Base-by-base conservation (phyloP, 2,888 invertebrate species). In the Acheta domesticus region DNA sequence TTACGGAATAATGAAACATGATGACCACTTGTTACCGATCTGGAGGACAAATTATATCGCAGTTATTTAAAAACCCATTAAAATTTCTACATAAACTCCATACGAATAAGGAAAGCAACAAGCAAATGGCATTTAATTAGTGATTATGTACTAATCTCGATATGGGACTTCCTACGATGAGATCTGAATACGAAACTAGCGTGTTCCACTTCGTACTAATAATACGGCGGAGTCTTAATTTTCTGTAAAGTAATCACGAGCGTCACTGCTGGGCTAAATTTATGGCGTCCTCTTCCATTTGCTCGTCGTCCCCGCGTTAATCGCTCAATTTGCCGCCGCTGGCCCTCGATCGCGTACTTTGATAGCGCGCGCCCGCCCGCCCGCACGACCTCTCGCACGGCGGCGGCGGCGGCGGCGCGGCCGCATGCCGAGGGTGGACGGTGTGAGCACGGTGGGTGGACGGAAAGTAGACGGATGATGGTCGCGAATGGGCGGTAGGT, bases 41-140 rank as follows among this genome's bases (percentile, higher is more conserved):
- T 62, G 16, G n/a, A 19, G 16, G 16, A 62, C 62, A n/a, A 62
- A 62, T 62, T 62, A 62, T 62, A 62, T 62, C 62, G 62, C 62
- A 62, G 62, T 62, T 62, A 62, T 62, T 62, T 62, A 62, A 62
- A 62, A 62, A 62, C 16, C 62, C 62, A 62, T 62, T 62, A 62
- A 62, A 62, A 62, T 62, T 12, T 62, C 62, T 62, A 62, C 62
- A 62, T 62, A 62, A 62, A 14, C n/a, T n/a, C n/a, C 36, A 36
- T 36, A 36, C 36, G 36, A 36, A 36, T 36, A 36, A 36, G 36
- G 36, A 36, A 36, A 36, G 36, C 36, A 36, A 36, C 36, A 19
- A 62, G 16, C 62, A 62, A 62, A 62, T 62, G 62, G 62, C 62
- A 62, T 62, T 62, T 62, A 62, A 62, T 62, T 62, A 62, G 62